A percentile compares a stretch with the other conserved stretches of the same genome.
phyloP scores from a whole-genome alignment of 2,797 vertebrate species.

The Alfaro cultratus region DNA sequence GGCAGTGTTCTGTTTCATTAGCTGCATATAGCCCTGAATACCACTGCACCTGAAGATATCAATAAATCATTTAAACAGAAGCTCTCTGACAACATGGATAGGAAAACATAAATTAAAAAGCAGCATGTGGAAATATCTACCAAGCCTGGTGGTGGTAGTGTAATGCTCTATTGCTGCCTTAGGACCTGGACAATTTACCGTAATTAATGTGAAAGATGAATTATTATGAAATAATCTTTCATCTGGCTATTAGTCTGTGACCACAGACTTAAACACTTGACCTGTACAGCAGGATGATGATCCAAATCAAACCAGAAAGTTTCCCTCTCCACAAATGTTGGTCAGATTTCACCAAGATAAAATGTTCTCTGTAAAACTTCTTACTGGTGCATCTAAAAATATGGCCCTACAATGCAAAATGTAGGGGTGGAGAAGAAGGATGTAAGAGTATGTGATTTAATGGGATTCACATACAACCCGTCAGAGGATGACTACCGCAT shows the following conservation, averaged over 20 bases:
- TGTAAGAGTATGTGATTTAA: background rate
- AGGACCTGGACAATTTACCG: background rate
- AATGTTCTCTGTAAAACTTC: background rate
- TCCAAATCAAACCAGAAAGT: background rate
- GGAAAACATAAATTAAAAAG: background rate
- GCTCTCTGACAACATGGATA: background rate
- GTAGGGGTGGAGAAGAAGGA: background rate
- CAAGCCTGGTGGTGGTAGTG: background rate
- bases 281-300: background rate
- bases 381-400: background rate
- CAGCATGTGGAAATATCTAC: background rate
- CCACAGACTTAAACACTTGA: background rate
- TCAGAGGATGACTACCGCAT: background rate
- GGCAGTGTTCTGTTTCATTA: background rate
- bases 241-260: background rate
- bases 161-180: background rate
- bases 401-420: background rate
- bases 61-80: slow-evolving; percentile 2
- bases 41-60: background rate
- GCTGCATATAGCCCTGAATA: background rate
- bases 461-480: background rate
- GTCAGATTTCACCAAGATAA: background rate
- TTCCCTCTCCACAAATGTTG: background rate
- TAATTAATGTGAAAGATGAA: background rate
- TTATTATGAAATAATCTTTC: no score